Evolutionary conservation across 2,888 invertebrate species (phyloP), one percentile per base, ranked within the genome.

Genomic region (Idaea biselata): DNA sequence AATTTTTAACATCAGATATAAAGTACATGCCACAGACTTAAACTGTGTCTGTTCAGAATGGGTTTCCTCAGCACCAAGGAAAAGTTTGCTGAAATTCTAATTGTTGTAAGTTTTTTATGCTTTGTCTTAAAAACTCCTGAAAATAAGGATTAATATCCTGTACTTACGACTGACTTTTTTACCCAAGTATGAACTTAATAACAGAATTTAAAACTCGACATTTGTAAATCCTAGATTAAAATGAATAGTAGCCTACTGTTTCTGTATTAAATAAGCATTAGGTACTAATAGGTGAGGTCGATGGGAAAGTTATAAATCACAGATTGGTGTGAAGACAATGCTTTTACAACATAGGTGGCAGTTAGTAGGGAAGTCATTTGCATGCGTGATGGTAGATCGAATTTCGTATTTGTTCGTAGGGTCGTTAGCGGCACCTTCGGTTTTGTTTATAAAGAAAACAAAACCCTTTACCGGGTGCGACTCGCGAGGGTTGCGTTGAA

Each of bases 321-420:
- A 78, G 85, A 86, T 86, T 83, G 82, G 78, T 83, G 74, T 71
- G 77, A 81, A 87, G 84, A 89, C 89, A 88, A 88, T 87, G 83
- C 83, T 80, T 82, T 79, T 76, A 79, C 77, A 77, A 75, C 73
- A 77, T 81, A 75, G 78, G 75, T 68, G 73, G 75, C 74, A 74
- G 76, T 76, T 72, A 76, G 72, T 74, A 78, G 76, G 79, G 90
- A 85, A 86, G 81, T 81, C 85, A 88, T 91, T 90, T 89, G 90
- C 91, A 90, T 89, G 88, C 87, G 90, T 89, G 89, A 91, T 91
- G 86, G 88, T 81, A 86, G 89, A 92, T 91, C 90, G 88, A 91
- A 91, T 92, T 91, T 91, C 90, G 89, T 92, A 89, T 92, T 92
- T 92, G 90, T 91, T 89, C 88, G 83, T 83, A 82, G 89, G 89